Evolutionary conservation across 1,140 invertebrate species (phyloP).

Genomic region (Cecropterus lyciades): DNA sequence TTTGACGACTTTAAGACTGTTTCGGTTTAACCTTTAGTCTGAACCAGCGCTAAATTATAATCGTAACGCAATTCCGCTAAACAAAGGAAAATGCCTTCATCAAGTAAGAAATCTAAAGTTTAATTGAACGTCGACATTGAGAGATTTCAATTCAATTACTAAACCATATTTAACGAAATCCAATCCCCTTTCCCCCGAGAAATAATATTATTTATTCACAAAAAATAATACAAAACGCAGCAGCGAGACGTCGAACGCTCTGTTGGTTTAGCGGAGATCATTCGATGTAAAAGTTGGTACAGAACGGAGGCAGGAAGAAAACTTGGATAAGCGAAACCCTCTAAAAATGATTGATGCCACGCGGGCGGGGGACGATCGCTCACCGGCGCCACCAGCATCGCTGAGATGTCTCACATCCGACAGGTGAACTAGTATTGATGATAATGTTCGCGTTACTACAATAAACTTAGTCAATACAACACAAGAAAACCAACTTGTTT

Average conservation of each 20-base stretch:
- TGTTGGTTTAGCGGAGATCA: constrained; percentile 82
- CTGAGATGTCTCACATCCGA: background rate
- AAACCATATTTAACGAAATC: constrained; percentile 84
- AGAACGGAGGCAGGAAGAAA: constrained; percentile 76
- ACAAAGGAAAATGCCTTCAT: constrained; percentile 78
- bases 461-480: background rate
- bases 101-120: constrained; percentile 76
- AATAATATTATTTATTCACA: constrained; percentile 84
- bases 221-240: constrained; percentile 82
- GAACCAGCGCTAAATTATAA: constrained; percentile 11
- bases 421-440: background rate
- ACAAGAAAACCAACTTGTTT: too few relatives aligned
- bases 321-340: constrained; percentile 82
- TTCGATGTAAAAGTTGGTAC: constrained; percentile 78
- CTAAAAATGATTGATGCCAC: constrained; percentile 83
- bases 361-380: constrained; percentile 58
- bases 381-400: constrained; percentile 45
- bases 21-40: constrained; percentile 13
- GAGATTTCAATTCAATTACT: constrained; percentile 85
- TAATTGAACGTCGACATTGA: constrained; percentile 84
- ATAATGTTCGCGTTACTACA: background rate
- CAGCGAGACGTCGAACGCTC: constrained; percentile 67
- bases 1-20: background rate
- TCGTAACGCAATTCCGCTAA: constrained; percentile 48
- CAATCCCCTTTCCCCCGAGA: constrained; percentile 80